These are phyloP conservation scores for Rhabdornis inornatus DNA, from an alignment of 2,113 vertebrate genomes.

Conservation along the genomic window DNA sequence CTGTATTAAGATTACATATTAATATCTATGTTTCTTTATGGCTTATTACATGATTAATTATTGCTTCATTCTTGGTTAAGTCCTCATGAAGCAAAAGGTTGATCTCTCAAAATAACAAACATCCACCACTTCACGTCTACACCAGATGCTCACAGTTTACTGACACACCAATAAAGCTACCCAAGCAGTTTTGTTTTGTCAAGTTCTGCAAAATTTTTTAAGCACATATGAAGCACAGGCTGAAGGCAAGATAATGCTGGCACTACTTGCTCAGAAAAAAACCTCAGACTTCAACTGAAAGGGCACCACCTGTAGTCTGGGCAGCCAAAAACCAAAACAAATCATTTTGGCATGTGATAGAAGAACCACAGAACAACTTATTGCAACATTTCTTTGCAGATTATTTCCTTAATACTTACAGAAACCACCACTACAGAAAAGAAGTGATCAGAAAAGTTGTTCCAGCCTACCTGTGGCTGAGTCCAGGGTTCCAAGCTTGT, in stretches of 20 bases:
- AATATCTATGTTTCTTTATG: neutral
- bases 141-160: neutral
- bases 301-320: neutral
- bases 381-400: neutral
- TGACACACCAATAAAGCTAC: neutral
- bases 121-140: neutral
- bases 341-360: rapidly evolving
- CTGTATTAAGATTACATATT: neutral
- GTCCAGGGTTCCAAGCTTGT: slow-evolving; percentile 67
- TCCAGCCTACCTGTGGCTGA: slow-evolving; percentile 68
- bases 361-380: neutral
- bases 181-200: neutral
- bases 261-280: neutral
- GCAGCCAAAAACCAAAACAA: neutral
- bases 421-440: neutral
- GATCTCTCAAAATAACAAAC: neutral
- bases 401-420: neutral
- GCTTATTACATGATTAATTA: neutral
- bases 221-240: neutral
- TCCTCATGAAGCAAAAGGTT: neutral
- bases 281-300: neutral
- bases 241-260: neutral
- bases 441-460: neutral
- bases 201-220: neutral
- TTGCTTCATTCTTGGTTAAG: neutral